A percentile compares a stretch with the other conserved stretches of the same genome.
These are phyloP conservation scores for Hydrozoanthus gracilis DNA, from an alignment of 92 coral and sea anemone genomes.

Conservation along the genomic window DNA sequence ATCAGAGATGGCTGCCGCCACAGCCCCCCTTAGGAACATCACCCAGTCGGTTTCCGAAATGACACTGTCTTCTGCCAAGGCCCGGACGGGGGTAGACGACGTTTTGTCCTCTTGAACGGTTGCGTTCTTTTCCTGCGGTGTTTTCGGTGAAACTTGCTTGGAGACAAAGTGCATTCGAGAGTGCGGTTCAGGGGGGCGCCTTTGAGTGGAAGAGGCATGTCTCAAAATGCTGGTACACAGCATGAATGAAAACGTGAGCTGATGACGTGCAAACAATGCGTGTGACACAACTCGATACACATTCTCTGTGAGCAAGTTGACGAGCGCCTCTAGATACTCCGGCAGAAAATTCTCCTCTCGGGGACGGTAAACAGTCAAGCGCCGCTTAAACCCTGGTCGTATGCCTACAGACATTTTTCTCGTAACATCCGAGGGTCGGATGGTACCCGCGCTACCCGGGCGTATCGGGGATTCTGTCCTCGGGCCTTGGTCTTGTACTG, in stretches of 20 bases:
- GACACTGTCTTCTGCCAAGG: conserved; percentile 34
- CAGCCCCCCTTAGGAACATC: conserved; percentile 88
- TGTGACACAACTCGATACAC: conserved; percentile 91
- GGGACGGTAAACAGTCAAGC: conserved; percentile 61
- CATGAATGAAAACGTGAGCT: conserved; percentile 89
- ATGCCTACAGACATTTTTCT: conserved; percentile 56
- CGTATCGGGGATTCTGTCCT: conserved; percentile 77
- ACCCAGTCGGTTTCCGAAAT: conserved; percentile 86
- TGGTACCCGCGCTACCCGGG: conserved; percentile 93
- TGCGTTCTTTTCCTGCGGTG: not conserved
- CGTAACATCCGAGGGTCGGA: conserved; percentile 73
- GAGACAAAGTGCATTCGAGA: not conserved
- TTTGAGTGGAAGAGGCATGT: conserved; percentile 48
- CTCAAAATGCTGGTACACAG: conserved; percentile 82
- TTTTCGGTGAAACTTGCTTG: not conserved
- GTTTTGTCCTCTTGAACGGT: not conserved
- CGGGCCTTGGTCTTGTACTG: conserved; percentile 63
- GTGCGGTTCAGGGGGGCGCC: not conserved
- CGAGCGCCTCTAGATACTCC: conserved; percentile 83
- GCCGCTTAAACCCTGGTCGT: conserved; percentile 69
- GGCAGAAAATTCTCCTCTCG: conserved; percentile 70
- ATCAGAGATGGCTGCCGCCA: conserved; percentile 86
- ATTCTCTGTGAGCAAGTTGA: conserved; percentile 83
- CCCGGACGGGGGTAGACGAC: not conserved
- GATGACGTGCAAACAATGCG: conserved; percentile 90